Conservation (phyloP, 2,797 vertebrate species). For the Scolopax bukidnonensis region DNA sequence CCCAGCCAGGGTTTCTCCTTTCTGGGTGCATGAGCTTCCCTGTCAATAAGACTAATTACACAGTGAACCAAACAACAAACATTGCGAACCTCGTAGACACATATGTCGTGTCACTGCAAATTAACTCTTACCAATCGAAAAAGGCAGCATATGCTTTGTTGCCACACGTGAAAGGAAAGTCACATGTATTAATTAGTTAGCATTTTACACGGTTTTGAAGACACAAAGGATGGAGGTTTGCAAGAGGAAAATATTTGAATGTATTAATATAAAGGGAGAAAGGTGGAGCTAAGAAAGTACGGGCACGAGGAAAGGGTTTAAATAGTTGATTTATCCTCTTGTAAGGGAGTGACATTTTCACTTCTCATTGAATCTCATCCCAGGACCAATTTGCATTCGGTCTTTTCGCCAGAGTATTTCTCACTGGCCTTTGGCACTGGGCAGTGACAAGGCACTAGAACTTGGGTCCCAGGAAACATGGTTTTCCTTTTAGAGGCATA, state of each 20-base stretch:
- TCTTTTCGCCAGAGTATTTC: background rate
- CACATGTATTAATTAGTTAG: conserved; percentile 66
- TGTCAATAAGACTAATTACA: conserved; percentile 59
- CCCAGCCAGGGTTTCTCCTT: background rate
- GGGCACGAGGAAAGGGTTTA: background rate
- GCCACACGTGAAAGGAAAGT: conserved; percentile 57
- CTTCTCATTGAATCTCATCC: background rate
- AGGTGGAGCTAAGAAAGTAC: conserved; percentile 53
- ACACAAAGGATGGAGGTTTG: background rate
- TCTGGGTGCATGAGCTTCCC: conserved; percentile 16
- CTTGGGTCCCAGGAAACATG: background rate
- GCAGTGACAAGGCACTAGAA: background rate
- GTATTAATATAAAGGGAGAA: background rate
- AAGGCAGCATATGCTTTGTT: conserved; percentile 62
- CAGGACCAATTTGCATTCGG: background rate
- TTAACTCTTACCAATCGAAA: conserved; percentile 65
- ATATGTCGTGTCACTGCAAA: conserved; percentile 70
- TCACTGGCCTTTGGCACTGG: background rate
- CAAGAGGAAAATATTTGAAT: conserved; percentile 36
- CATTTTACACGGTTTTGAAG: conserved; percentile 44
- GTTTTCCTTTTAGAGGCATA: background rate
- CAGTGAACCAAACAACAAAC: conserved; percentile 45
- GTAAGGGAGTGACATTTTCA: conserved; percentile 9
- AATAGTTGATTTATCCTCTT: conserved; percentile 30
- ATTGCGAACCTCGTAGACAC: conserved; percentile 50